These are phyloP conservation scores for human DNA, from an alignment of 2,113 vertebrate genomes.

Conservation along the genomic window DNA sequence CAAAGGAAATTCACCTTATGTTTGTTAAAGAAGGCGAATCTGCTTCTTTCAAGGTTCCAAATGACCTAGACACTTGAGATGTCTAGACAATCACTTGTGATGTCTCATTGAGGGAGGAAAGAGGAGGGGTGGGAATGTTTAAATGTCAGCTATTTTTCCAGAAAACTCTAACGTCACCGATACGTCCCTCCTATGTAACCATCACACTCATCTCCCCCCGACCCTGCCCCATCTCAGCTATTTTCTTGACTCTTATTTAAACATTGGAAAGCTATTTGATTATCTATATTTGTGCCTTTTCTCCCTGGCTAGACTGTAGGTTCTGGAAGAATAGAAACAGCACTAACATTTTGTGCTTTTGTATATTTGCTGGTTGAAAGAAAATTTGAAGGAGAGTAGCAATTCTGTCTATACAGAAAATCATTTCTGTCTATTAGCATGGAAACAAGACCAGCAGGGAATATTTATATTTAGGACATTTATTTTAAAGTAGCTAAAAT, in stretches of 20 bases:
- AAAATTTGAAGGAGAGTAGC: neutral
- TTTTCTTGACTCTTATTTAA: constrained; percentile 15
- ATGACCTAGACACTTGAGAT: neutral
- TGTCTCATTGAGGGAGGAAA: neutral
- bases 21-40: neutral
- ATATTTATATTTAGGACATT: constrained; percentile 63
- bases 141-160: neutral
- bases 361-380: neutral
- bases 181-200: neutral
- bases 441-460: constrained; percentile 14
- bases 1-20: neutral
- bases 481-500: constrained; percentile 63
- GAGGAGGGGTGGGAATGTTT: neutral
- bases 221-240: neutral
- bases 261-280: neutral
- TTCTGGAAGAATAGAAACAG: neutral
- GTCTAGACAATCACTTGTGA: neutral
- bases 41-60: neutral
- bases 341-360: constrained; percentile 6
- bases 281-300: neutral
- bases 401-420: constrained; percentile 38
- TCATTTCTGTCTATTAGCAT: constrained; percentile 39
- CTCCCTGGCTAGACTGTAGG: neutral
- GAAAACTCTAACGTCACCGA: neutral
- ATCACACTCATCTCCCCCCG: neutral